Percentiles rank a stretch among this genome's conserved stretches.
Conservation (phyloP, 1,140 invertebrate genomes). For the Cardiocondyla obscurior region DNA sequence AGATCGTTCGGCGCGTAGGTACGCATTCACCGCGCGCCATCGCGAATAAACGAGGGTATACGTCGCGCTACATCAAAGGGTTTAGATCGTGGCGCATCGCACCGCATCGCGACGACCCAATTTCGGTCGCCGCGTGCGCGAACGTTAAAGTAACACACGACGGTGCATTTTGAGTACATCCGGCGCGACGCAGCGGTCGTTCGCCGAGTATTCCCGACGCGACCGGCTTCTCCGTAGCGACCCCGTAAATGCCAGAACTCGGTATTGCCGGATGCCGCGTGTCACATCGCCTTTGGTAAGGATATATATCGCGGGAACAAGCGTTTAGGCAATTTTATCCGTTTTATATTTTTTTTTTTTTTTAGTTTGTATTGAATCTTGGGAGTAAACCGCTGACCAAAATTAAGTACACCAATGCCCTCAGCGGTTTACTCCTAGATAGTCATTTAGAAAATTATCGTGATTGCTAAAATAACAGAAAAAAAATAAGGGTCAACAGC, state of each 20-base stretch:
- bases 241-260: neutral
- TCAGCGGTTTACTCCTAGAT: too few relatives aligned
- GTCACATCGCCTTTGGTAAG: neutral
- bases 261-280: neutral
- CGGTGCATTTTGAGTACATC: neutral
- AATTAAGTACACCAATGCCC: too few relatives aligned
- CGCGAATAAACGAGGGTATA: constrained; percentile 22
- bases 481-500: neutral
- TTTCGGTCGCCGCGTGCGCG: constrained; percentile 32
- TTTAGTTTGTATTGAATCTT: too few relatives aligned
- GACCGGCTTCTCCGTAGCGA: neutral
- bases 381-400: too few relatives aligned
- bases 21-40: neutral
- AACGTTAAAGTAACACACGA: constrained; percentile 31
- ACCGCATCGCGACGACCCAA: constrained; percentile 55
- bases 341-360: too few relatives aligned
- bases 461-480: neutral
- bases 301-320: neutral
- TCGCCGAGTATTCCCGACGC: neutral
- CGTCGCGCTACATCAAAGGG: constrained; percentile 23
- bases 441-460: neutral
- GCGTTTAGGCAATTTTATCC: too few relatives aligned
- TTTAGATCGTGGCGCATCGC: constrained; percentile 58
- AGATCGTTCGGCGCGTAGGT: constrained; percentile 4
- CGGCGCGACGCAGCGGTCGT: neutral